Evolutionary conservation across 2,888 invertebrate genomes (phyloP).

Genomic region (Agonum fuliginosum): DNA sequence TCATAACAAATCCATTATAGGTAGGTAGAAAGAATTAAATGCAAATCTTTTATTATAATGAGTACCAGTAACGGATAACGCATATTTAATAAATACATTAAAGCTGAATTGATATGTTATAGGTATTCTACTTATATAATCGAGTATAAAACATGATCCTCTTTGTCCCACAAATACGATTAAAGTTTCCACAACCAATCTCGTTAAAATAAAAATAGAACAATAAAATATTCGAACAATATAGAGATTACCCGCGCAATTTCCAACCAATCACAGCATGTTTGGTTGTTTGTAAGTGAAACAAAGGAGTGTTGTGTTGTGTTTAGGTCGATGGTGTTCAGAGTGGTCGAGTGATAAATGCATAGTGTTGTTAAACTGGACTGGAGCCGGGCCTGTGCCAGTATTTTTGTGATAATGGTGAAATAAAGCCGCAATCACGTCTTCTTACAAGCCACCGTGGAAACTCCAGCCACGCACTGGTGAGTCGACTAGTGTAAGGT

Average conservation of each 20-base stretch:
- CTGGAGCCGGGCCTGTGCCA: constrained; percentile 31
- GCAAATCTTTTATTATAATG: too few relatives aligned
- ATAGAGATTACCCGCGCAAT: neutral
- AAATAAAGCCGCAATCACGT: constrained; percentile 57
- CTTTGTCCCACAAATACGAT: too few relatives aligned
- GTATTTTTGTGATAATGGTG: constrained; percentile 44
- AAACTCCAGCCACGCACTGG: constrained; percentile 58
- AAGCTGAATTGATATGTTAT: too few relatives aligned
- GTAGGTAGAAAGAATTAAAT: too few relatives aligned
- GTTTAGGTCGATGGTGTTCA: neutral
- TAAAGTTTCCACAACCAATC: too few relatives aligned
- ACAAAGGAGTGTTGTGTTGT: constrained; percentile 29
- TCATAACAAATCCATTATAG: too few relatives aligned
- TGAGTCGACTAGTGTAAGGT: constrained; percentile 31
- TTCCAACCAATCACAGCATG: constrained; percentile 15
- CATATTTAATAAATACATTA: too few relatives aligned
- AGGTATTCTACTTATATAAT: too few relatives aligned
- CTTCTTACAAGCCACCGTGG: constrained; percentile 59
- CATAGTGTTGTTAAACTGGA: constrained; percentile 1
- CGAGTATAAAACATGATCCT: too few relatives aligned
- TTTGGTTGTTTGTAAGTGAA: neutral
- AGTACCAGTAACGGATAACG: too few relatives aligned
- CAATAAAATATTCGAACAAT: neutral
- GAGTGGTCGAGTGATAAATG: constrained; percentile 14
- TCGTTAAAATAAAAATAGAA: neutral